Base-by-base conservation (phyloP, 1,140 invertebrate genomes). In the Carposina sasakii region DNA sequence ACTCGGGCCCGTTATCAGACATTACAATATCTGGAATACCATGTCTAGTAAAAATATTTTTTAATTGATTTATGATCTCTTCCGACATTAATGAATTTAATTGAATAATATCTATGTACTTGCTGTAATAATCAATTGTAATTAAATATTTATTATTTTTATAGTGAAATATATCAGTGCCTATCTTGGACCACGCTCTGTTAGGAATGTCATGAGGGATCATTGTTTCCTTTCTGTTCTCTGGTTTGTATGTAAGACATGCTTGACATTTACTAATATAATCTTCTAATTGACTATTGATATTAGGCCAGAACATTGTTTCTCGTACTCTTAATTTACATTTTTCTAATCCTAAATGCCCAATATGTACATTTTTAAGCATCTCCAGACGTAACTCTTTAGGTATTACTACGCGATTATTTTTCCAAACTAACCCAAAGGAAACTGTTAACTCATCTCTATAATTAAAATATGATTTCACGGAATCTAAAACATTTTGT, bases 1-100 rank as follows among this genome's bases (percentile, higher is more conserved):
- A 87, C 26, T 81, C 60, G 15, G 73, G 61, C 23, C 70, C 73
- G 48, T 76, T 73, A 52, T 88, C 86, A 0, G 73, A 71, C 19
- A 86, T 71, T 3, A 86, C 36, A 21, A 57, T 55, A 15, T 67
- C 28, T 2, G 79, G 81, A 34, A 85, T 46, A 3, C 82, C 83
- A 59, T 74, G 69, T 30, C 51, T 51, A 8, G 70, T 52, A 60
- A 86, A 83, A 2, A 73, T 63, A 13, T 36, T 43, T 59, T 71
- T 71, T 31, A 63, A 34, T n/a, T 52, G 26, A 10, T 39, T 34
- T 20, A 72, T 67, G 33, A 59, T 40, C 3, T 40, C 28, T 19
- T 48, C 48, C n/a, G 42, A 55, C 23, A 28, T 52, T 24, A 51
- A 47, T 6, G 30, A 43, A 4, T 33, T 46, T 8, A 66, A 15